These are phyloP conservation scores for Trematomus bernacchii DNA, from an alignment of 2,797 vertebrate species.

Conservation along the genomic window DNA sequence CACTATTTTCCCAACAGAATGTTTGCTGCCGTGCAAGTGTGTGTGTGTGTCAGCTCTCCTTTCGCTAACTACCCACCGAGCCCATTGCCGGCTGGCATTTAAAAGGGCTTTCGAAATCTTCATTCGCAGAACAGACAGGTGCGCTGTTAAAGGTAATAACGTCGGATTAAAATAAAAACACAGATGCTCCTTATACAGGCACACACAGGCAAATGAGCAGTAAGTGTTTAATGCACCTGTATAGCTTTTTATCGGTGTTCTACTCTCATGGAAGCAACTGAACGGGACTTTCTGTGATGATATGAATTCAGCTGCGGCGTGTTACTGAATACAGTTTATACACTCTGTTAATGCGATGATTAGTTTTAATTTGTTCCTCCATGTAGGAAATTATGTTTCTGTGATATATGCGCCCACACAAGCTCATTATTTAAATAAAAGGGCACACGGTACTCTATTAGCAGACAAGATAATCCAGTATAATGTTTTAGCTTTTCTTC, in stretches of 20 bases:
- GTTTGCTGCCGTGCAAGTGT: slow-evolving; percentile 31
- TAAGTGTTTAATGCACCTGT: slow-evolving; percentile 63
- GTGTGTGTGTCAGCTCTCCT: slow-evolving; percentile 18
- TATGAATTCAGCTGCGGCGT: slow-evolving; percentile 42
- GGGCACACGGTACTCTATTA: not conserved
- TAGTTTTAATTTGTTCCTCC: slow-evolving; percentile 56
- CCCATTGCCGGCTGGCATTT: slow-evolving; percentile 69
- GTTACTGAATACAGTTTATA: slow-evolving; percentile 32
- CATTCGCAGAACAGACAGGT: slow-evolving; percentile 72
- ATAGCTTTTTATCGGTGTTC: slow-evolving; percentile 61
- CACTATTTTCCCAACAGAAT: slow-evolving; percentile 72
- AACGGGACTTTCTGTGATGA: slow-evolving; percentile 30
- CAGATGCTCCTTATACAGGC: slow-evolving; percentile 80
- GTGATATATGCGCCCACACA: slow-evolving; percentile 21
- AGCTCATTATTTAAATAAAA: slow-evolving; percentile 11
- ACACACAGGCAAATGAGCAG: slow-evolving; percentile 65
- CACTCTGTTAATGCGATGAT: slow-evolving; percentile 52
- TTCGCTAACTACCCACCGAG: slow-evolving; percentile 56
- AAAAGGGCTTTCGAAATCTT: slow-evolving; percentile 54
- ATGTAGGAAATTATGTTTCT: slow-evolving; percentile 26
- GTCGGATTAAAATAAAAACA: slow-evolving; percentile 59
- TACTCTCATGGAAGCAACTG: slow-evolving; percentile 33
- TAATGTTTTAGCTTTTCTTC: slow-evolving; percentile 4
- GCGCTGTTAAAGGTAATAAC: slow-evolving; percentile 75
- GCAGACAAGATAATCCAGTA: slow-evolving; percentile 1